phyloP scores from a whole-genome alignment of 2,888 invertebrate genomes.

The Sialis lutaria region DNA sequence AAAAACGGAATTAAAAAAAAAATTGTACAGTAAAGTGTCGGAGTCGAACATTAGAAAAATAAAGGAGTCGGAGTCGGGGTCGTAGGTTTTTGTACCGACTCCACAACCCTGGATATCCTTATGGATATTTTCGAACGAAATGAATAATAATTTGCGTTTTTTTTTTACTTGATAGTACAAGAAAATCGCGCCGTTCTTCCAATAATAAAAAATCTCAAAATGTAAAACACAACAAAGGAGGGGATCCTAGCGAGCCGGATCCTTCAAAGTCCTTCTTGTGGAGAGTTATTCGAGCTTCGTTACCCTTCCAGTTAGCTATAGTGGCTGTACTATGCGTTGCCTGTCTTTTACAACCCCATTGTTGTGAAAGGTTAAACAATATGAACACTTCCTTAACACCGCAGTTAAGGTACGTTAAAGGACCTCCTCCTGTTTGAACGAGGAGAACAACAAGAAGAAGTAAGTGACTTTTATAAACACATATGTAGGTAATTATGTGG shows the following conservation, averaged over 20 bases:
- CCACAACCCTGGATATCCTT: no score
- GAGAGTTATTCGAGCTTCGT: conserved; percentile 51
- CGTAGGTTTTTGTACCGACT: no score
- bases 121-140: no score
- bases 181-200: neutral
- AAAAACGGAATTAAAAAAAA: no score
- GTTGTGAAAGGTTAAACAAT: conserved; percentile 64
- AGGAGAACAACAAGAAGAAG: no score
- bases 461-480: no score
- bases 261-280: conserved; percentile 45
- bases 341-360: conserved; percentile 57
- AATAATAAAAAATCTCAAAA: neutral
- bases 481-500: no score
- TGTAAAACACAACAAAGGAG: conserved; percentile 15
- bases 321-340: conserved; percentile 55
- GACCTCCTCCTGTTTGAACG: conserved; percentile 60
- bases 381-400: conserved; percentile 60
- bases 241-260: conserved; percentile 35
- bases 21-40: no score
- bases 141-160: no score
- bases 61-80: no score
- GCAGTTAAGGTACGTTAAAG: conserved; percentile 63
- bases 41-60: no score
- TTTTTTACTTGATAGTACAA: no score
- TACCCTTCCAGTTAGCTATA: conserved; percentile 60